Evolutionary conservation across 2,888 invertebrate species (phyloP), one percentile per base, ranked within the genome.

Genomic region (Chrysodeixis includens): DNA sequence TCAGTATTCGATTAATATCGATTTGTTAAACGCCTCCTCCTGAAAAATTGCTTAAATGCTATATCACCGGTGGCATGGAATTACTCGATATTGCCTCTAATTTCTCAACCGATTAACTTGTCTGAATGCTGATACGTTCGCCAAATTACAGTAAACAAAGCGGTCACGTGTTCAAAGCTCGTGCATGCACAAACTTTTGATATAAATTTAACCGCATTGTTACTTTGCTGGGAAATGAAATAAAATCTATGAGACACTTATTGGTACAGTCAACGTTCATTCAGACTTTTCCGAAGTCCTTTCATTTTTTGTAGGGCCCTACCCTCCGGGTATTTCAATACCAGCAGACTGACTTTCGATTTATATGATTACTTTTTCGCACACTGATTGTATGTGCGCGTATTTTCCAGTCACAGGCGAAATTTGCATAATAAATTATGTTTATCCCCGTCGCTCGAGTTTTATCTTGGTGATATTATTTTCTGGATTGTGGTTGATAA

Each of bases 381-480:
- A 54, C 56, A 62, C 35, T 51, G 16, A 67, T 30, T 62, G 52
- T 22, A 12, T 55, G 71, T 40, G 53, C 71, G 66, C 76, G 53
- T 76, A 81, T 81, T 84, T 83, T 83, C 71, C 72, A 78, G 66
- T 60, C 46, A 60, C 71, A 63, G 66, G 72, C 69, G 72, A 70
- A 78, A 86, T 83, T 84, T 81, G 65, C 84, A 78, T 86, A 83
- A 81, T 80, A 82, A 85, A 86, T 86, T 84, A 83, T 67, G 68
- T 69, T 73, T 75, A 76, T 80, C 61, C 63, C 60, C 66, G 63
- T 71, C 74, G 72, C 68, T 67, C 67, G 63, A 73, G 71, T 62
- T 76, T 73, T 71, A 73, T 69, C 63, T 70, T 60, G 61, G 72
- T 58, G 66, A 74, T 79, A 86, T 81, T 82, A 84, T 83, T 85